Evolutionary conservation across 2,113 vertebrate genomes (phyloP), one percentile per base, ranked within the genome.

Genomic region (Peromyscus polionotus): DNA sequence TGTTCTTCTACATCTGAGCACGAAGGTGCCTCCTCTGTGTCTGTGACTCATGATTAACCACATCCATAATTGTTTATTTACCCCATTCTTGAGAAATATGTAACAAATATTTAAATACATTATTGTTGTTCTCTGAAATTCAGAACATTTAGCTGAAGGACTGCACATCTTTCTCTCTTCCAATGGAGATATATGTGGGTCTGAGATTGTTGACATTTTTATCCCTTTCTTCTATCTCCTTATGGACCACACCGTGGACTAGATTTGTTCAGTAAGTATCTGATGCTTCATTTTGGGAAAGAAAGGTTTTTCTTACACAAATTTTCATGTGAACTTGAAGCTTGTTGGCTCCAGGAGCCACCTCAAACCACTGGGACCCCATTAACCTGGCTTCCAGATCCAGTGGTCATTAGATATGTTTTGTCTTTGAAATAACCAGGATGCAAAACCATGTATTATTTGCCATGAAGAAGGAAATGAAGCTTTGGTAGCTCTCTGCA

Each of bases 81-180:
- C 26, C 13, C 45, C 98, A 94, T 94, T 97, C 97, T 95, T 96
- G 48, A 97, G 79, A 94, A 93, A 98, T 95, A 97, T 81, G n/a
- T 96, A 96, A 7, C 0, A 91, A 81, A 96, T 81, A n/a, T 73
- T 77, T 88, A 48, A 75, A 90, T 61, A 95, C 95, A 93, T 79
- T 24, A 67, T 59, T 79, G 7, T 22, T 95, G 10, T 67, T 92
- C 59, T 65, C 85, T 88, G 45, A 92, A 97, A 87, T 93, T 95
- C 76, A 98, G 91, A 97, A 97, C 97, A 95, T 85, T 61, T 73
- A 92, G 57, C 0, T 0, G 83, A 92, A 95, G 96, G 87, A 10
- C 59, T 73, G 8, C 2, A 65, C 24, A 7, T 5, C 14, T 0
- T 92, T 88, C 79, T 95, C n/a, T 88, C 98, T 94, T 72, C 73